phyloP scores from a whole-genome alignment of 1,140 invertebrate genomes.

The Diorhabda elongata region DNA sequence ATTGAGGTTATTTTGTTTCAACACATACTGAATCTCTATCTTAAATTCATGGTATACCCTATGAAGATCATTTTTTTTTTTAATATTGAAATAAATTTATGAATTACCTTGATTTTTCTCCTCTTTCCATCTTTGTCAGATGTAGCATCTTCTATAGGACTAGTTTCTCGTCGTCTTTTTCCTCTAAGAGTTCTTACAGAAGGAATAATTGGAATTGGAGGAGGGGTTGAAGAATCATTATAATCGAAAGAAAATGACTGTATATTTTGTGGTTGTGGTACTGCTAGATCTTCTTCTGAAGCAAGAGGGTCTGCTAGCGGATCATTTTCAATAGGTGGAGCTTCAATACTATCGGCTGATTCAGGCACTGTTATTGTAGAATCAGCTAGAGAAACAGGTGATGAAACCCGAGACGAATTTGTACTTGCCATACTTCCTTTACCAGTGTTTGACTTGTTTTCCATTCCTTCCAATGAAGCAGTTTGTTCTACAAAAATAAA shows the following conservation, averaged over 20 bases:
- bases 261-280: conserved; percentile 12
- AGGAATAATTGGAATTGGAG: conserved; percentile 18
- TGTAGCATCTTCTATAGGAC: conserved; percentile 20
- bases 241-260: conserved; percentile 32
- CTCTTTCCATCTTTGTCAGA: conserved; percentile 48
- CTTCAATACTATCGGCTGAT: conserved; percentile 11
- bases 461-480: too few relatives aligned
- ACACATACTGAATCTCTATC: too few relatives aligned
- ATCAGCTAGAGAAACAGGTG: conserved; percentile 5
- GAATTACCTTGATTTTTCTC: conserved; percentile 44
- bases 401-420: conserved; percentile 9
- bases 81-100: conserved; percentile 36
- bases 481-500: too few relatives aligned
- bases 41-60: too few relatives aligned
- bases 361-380: conserved; percentile 10
- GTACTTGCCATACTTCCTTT: background rate
- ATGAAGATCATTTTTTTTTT: too few relatives aligned
- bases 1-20: too few relatives aligned
- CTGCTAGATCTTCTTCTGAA: conserved; percentile 17
- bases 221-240: conserved; percentile 45
- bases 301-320: conserved; percentile 27
- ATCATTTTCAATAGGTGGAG: conserved; percentile 21
- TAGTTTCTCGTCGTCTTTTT: conserved; percentile 28
- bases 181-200: conserved; percentile 25
- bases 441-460: too few relatives aligned